These are phyloP conservation scores for Orchesellides sinensis DNA, from an alignment of 2,888 invertebrate species.

Conservation along the genomic window DNA sequence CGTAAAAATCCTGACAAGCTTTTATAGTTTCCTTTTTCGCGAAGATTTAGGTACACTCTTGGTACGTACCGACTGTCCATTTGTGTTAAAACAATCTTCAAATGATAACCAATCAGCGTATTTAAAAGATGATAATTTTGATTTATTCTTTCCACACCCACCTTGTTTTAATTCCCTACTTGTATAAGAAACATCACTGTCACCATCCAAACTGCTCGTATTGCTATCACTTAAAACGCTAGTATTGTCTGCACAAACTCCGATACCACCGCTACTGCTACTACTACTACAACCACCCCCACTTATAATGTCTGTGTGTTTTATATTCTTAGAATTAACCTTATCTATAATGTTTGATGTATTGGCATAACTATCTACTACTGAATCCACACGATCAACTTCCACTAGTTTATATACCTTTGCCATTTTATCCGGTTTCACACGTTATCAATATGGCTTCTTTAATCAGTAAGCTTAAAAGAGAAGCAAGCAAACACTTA, in stretches of 20 bases:
- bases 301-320: too few relatives aligned
- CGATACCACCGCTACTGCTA: too few relatives aligned
- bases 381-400: too few relatives aligned
- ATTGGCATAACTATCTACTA: too few relatives aligned
- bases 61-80: neutral
- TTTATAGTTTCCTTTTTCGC: neutral
- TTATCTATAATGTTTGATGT: too few relatives aligned
- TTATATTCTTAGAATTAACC: too few relatives aligned
- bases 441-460: neutral
- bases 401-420: neutral
- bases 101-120: neutral
- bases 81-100: neutral
- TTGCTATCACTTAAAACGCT: too few relatives aligned
- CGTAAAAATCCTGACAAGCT: neutral
- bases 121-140: neutral
- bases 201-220: neutral
- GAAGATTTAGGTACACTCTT: constrained; percentile 3
- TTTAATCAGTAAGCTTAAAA: neutral
- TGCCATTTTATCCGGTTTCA: neutral
- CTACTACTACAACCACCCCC: too few relatives aligned
- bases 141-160: neutral
- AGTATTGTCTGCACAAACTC: too few relatives aligned
- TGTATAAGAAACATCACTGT: neutral
- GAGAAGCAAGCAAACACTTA: neutral
- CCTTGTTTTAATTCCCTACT: neutral